These are phyloP conservation scores for Zaprionus lineosus DNA, from an alignment of 2,888 invertebrate species.

Conservation along the genomic window DNA sequence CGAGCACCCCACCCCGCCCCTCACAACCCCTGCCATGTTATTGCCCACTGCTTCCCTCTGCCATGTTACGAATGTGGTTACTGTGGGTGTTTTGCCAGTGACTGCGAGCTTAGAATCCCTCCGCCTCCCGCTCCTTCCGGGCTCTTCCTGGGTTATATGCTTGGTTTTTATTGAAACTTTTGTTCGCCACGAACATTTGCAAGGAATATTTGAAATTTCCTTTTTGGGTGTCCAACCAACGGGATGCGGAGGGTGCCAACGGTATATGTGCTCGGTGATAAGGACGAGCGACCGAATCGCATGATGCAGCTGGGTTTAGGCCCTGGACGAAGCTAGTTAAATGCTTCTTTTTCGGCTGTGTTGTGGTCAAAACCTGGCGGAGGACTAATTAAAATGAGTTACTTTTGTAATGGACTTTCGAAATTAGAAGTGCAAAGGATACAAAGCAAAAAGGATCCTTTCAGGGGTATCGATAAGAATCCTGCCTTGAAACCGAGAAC, in stretches of 20 bases:
- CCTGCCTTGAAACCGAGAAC: too few species aligned
- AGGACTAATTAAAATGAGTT: background rate
- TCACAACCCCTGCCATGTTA: background rate
- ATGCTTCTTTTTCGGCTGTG: background rate
- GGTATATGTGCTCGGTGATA: too few species aligned
- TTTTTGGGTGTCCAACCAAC: conserved; percentile 7
- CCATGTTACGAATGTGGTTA: conserved; percentile 60
- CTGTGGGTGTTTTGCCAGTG: conserved; percentile 67
- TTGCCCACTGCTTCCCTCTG: background rate
- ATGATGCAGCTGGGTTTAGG: conserved; percentile 22
- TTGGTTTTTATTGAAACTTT: conserved; percentile 77
- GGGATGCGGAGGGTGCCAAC: background rate
- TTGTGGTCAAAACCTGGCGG: background rate
- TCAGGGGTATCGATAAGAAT: too few species aligned
- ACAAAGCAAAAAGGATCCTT: too few species aligned
- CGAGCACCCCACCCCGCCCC: too few species aligned
- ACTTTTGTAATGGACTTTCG: too few species aligned
- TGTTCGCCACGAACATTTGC: conserved; percentile 66
- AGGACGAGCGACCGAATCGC: conserved; percentile 13
- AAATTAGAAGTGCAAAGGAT: too few species aligned
- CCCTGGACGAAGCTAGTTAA: conserved; percentile 3
- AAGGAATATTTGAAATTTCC: conserved; percentile 71
- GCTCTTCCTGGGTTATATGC: conserved; percentile 41
- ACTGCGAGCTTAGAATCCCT: conserved; percentile 24
- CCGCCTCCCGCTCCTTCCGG: background rate